Evolutionary conservation across 2,113 vertebrate species (phyloP).

Genomic region (Silurus meridionalis): DNA sequence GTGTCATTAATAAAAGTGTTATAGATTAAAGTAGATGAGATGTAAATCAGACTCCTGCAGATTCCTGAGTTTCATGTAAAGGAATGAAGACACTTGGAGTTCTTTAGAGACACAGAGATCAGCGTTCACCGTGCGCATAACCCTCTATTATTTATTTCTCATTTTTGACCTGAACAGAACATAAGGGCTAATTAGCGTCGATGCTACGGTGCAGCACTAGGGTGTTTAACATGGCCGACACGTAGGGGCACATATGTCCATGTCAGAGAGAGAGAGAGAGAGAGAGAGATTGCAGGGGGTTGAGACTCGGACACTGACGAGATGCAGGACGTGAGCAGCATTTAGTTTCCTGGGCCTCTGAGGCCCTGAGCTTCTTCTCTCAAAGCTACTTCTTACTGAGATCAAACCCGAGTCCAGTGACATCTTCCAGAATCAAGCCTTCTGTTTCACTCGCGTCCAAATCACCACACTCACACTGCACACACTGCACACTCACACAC

Average conservation of each 20-base stretch:
- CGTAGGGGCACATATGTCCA: slow-evolving; percentile 33
- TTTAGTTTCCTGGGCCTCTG: background rate
- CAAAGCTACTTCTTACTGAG: slow-evolving; percentile 15
- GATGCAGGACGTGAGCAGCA: slow-evolving; percentile 36
- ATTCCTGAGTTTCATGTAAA: background rate
- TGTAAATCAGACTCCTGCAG: background rate
- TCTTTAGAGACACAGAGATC: slow-evolving; percentile 57
- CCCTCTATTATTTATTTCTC: background rate
- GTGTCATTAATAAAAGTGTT: slow-evolving; percentile 2
- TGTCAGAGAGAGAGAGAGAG: background rate
- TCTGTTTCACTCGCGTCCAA: slow-evolving; percentile 12
- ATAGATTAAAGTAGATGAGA: background rate
- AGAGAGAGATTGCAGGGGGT: background rate
- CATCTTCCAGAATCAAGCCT: background rate
- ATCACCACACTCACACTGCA: slow-evolving; percentile 3
- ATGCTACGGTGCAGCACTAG: background rate
- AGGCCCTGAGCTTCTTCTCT: slow-evolving; percentile 1
- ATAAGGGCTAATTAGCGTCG: slow-evolving; percentile 32
- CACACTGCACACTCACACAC: too few species aligned
- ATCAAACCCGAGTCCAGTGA: slow-evolving; percentile 28
- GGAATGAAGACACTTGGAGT: background rate
- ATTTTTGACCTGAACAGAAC: background rate
- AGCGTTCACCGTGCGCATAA: too few species aligned
- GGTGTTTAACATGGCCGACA: slow-evolving; percentile 25
- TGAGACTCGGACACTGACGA: slow-evolving; percentile 25